phyloP scores from a whole-genome alignment of 2,797 vertebrate species.

The Ataeniobius toweri region DNA sequence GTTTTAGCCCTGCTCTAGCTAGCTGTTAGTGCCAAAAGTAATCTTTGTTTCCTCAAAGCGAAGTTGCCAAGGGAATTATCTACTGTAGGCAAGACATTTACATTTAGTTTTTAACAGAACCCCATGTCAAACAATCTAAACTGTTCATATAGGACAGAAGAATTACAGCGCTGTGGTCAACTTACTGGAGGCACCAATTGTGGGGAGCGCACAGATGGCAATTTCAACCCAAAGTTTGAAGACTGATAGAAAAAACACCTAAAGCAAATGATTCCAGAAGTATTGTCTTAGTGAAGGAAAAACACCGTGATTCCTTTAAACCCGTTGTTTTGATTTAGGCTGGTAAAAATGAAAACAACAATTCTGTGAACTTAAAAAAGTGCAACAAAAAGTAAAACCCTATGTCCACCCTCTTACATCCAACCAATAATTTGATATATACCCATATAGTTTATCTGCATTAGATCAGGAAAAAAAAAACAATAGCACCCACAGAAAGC shows the following conservation, averaged over 20 bases:
- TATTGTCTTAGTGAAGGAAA: neutral
- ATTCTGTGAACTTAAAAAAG: neutral
- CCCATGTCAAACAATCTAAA: neutral
- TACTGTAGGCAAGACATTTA: neutral
- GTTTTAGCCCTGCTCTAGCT: neutral
- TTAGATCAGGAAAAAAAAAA: neutral
- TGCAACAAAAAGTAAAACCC: neutral
- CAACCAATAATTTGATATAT: neutral
- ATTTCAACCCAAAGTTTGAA: neutral
- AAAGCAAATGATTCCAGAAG: neutral
- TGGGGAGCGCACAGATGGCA: neutral
- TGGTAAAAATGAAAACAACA: neutral
- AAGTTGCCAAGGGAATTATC: neutral
- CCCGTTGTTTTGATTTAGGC: neutral
- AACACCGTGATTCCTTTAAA: neutral
- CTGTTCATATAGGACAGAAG: neutral
- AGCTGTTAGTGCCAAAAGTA: neutral
- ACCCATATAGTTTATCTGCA: neutral
- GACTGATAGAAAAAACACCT: neutral
- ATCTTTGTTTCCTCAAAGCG: neutral
- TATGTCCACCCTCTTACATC: constrained; percentile 1
- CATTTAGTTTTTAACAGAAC: neutral
- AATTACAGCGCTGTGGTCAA: neutral
- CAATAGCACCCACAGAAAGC: neutral
- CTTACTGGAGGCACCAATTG: neutral